phyloP scores from a whole-genome alignment of 2,113 vertebrate genomes.

The Paradoxurus hermaphroditus region DNA sequence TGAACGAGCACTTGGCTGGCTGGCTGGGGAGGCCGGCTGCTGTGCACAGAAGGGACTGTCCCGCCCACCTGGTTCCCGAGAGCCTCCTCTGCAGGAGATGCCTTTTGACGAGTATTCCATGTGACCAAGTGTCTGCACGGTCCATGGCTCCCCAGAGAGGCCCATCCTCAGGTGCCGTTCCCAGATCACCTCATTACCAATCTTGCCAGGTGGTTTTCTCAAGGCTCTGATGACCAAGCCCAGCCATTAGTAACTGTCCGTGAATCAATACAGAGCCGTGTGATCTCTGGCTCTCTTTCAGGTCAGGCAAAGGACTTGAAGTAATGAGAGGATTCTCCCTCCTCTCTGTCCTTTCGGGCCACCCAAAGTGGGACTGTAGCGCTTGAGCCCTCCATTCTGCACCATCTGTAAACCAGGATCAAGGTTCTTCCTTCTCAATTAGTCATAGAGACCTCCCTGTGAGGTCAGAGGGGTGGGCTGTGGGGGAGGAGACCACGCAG shows the following conservation, averaged over 20 bases:
- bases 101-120: background rate
- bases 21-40: background rate
- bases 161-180: background rate
- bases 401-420: background rate
- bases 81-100: background rate
- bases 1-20: too few relatives aligned
- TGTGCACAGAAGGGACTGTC: background rate
- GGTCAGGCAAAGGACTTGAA: background rate
- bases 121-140: background rate
- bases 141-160: background rate
- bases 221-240: background rate
- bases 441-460: background rate
- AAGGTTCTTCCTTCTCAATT: background rate
- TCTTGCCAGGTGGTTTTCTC: background rate
- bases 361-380: background rate
- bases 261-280: background rate
- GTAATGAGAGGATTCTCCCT: background rate
- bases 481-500: background rate
- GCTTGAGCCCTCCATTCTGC: background rate
- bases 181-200: background rate
- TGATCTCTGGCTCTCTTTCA: background rate
- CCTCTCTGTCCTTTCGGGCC: background rate
- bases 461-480: background rate
- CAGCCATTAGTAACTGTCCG: background rate
- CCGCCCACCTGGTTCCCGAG: background rate